These are phyloP conservation scores for Gulo gulo DNA, from an alignment of 2,113 vertebrate genomes.

Conservation along the genomic window DNA sequence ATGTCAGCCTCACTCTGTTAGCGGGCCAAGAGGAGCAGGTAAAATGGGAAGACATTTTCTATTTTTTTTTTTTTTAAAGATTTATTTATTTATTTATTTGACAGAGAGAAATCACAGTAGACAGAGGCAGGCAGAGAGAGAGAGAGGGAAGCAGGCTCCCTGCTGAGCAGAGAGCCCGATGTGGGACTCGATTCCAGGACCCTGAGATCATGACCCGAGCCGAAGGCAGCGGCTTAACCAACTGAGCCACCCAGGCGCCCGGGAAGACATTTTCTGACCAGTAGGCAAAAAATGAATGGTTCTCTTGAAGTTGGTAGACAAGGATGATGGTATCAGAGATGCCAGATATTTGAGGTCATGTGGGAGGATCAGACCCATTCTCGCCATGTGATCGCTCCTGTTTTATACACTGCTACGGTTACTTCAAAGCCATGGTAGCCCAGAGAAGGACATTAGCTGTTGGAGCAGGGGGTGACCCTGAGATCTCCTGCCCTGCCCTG, in stretches of 20 bases:
- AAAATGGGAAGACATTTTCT: neutral
- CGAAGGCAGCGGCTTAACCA: too few relatives aligned
- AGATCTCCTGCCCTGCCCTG: neutral
- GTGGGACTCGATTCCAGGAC: too few relatives aligned
- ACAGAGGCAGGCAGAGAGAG: too few relatives aligned
- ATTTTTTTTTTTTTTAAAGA: too few relatives aligned
- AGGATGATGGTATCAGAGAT: neutral
- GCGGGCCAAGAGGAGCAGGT: neutral
- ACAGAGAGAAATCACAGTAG: too few relatives aligned
- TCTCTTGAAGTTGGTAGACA: neutral
- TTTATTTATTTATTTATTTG: too few relatives aligned
- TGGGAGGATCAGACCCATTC: neutral
- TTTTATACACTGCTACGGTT: neutral
- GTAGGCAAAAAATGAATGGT: neutral
- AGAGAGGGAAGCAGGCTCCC: too few relatives aligned
- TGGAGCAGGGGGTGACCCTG: neutral
- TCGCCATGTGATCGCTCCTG: too few relatives aligned
- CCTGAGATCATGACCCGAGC: too few relatives aligned
- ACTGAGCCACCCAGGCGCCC: too few relatives aligned
- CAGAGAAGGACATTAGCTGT: neutral
- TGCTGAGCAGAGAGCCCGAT: too few relatives aligned
- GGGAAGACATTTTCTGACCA: neutral
- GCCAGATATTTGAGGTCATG: neutral
- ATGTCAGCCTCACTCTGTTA: neutral
- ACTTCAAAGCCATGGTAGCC: neutral